Base-by-base conservation (phyloP, 2,888 invertebrate genomes). In the Callyntrura guangdongensis region DNA sequence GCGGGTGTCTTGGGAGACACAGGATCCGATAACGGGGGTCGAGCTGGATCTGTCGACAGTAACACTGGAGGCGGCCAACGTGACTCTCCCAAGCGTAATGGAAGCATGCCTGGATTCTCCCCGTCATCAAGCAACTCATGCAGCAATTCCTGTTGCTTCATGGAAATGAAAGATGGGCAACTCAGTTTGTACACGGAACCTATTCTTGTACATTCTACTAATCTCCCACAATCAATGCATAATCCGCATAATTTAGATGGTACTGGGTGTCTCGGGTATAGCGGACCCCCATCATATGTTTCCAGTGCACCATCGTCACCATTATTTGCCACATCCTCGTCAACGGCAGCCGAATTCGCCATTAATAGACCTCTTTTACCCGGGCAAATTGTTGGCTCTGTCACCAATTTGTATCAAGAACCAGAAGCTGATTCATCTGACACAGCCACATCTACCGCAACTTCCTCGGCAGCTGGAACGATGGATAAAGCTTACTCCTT, bases 271-370 rank as follows among this genome's bases (percentile, higher is more conserved):
- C 94, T 95, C 67, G 95, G 95, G 20, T 98, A 98, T 97, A 97
- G 97, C 94, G 97, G 97, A 2, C 98, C 98, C 6, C 97, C 98
- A 0, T 98, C 98, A 87, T 96, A 97, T 82, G 96, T 97, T 85
- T 98, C 98, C 0, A 95, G 95, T 91, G 97, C 97, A 8, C 98
- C 98, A 0, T 98, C 98, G 0, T 98, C 98, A 0, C 98, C 98
- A 47, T 97, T 97, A 1, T 86, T 90, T 36, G 94, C 96, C 96
- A 20, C 95, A 96, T 72, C 72, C 94, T 96, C 96, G 14, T 56
- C 86, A 96, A 96, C 94, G 95, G 96, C 94, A 95, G 95, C 94
- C 14, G 90, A 90, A n/a, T 86, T 79, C 20, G 53, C 69, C 5
- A 36, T 89, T 25, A 49, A 86, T 20, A 45, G 82, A 4, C 69